Conservation (phyloP, 2,113 vertebrate genomes). For the Erythrolamprus reginae region DNA sequence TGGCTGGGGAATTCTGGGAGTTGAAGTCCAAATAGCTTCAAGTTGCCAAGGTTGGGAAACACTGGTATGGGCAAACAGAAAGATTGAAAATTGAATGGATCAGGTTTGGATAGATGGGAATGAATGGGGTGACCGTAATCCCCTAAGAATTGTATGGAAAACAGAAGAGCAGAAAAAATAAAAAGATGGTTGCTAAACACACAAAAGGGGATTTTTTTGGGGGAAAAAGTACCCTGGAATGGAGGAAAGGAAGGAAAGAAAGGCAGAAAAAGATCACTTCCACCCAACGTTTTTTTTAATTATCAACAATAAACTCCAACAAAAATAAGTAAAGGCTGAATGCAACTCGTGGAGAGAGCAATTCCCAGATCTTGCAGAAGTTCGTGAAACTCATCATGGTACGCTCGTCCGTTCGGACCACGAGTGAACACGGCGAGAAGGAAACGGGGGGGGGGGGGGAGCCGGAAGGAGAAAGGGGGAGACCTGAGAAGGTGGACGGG, state of each 20-base stretch:
- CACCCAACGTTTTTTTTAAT: slow-evolving; percentile 1
- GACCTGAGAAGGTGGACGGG: background rate
- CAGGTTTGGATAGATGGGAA: too few species aligned
- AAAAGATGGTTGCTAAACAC: too few species aligned
- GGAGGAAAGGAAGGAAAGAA: background rate
- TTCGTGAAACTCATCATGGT: background rate
- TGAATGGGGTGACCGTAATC: too few species aligned
- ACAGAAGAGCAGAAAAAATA: too few species aligned
- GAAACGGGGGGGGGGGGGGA: too few species aligned
- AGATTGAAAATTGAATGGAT: too few species aligned
- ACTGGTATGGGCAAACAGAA: too few species aligned
- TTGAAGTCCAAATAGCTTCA: too few species aligned
- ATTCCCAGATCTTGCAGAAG: background rate
- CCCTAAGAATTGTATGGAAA: too few species aligned
- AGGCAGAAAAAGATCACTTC: background rate
- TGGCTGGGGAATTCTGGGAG: too few species aligned
- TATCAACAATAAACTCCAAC: background rate
- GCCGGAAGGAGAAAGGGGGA: too few species aligned
- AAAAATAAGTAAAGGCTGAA: background rate
- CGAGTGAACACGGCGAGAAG: background rate
- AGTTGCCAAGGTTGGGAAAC: too few species aligned
- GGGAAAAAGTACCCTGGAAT: background rate
- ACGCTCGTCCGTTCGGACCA: background rate
- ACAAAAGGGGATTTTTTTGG: background rate
- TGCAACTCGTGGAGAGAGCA: background rate